Percentiles rank a stretch among this genome's conserved stretches.
Evolutionary conservation across 1,140 invertebrate species (phyloP).

Genomic region (Rhizoglyphus robini): DNA sequence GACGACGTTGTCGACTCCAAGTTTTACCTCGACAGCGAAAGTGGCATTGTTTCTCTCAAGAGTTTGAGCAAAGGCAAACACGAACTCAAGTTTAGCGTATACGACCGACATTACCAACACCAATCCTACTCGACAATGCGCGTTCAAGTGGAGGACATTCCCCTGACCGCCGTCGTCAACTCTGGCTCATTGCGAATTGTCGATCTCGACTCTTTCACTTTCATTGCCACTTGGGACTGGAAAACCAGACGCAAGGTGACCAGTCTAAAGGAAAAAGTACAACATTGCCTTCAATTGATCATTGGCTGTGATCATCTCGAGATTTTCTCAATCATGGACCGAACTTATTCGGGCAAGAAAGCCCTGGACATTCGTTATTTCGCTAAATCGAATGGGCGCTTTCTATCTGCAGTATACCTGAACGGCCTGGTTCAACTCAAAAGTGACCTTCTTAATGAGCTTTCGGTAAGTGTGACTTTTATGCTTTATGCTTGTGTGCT

Average conservation of each 20-base stretch:
- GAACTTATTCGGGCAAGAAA: background rate
- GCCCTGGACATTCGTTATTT: background rate
- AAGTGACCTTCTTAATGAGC: slow-evolving; percentile 75
- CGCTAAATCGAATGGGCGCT: background rate
- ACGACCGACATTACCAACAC: slow-evolving; percentile 81
- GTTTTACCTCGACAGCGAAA: slow-evolving; percentile 73
- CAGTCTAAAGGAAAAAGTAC: slow-evolving; percentile 74
- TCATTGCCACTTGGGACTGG: slow-evolving; percentile 84
- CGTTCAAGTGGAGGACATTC: slow-evolving; percentile 78
- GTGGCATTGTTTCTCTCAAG: slow-evolving; percentile 86
- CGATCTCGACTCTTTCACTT: slow-evolving; percentile 39
- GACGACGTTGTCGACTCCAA: slow-evolving; percentile 53
- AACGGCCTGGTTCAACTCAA: slow-evolving; percentile 85
- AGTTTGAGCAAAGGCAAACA: slow-evolving; percentile 65
- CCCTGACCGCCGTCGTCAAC: slow-evolving; percentile 83
- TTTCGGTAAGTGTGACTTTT: slow-evolving; percentile 32
- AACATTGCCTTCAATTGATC: background rate
- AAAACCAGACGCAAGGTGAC: slow-evolving; percentile 59
- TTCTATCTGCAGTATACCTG: slow-evolving; percentile 53
- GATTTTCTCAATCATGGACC: background rate
- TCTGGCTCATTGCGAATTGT: slow-evolving; percentile 66
- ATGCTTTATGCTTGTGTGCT: background rate
- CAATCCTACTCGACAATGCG: slow-evolving; percentile 81
- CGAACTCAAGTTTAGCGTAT: slow-evolving; percentile 75
- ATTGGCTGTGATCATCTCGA: slow-evolving; percentile 8